A percentile compares a stretch with the other conserved stretches of the same genome.
These are phyloP conservation scores for Sprattus sprattus DNA, from an alignment of 2,113 vertebrate genomes.

Conservation along the genomic window DNA sequence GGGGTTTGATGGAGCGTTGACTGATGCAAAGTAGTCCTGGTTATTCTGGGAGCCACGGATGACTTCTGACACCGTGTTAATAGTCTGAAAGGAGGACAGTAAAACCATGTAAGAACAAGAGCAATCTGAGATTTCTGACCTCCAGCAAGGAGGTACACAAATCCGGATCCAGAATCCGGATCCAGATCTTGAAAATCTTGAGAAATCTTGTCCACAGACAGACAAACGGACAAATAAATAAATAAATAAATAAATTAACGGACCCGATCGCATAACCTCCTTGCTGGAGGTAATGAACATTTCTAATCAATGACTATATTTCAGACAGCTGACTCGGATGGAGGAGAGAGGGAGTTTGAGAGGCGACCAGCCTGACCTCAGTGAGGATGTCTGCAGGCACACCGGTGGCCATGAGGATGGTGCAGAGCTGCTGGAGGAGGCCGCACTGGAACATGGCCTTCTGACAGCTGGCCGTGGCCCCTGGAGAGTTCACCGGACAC, in stretches of 20 bases:
- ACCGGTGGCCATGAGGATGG: slow-evolving; percentile 95
- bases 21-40: slow-evolving; percentile 97
- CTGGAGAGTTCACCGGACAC: slow-evolving; percentile 91
- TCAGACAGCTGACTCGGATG: background rate
- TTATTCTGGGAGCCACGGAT: slow-evolving; percentile 94
- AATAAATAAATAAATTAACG: too few relatives aligned
- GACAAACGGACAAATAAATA: too few relatives aligned
- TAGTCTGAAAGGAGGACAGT: slow-evolving; percentile 75
- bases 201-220: too few relatives aligned
- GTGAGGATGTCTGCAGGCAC: slow-evolving; percentile 96
- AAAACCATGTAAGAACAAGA: slow-evolving; percentile 34
- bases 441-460: slow-evolving; percentile 95
- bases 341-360: background rate
- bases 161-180: too few relatives aligned
- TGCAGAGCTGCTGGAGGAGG: slow-evolving; percentile 91
- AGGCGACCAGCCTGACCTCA: slow-evolving; percentile 71
- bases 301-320: background rate
- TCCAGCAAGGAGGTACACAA: too few relatives aligned
- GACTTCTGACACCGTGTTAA: slow-evolving; percentile 97
- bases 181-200: too few relatives aligned
- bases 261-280: too few relatives aligned
- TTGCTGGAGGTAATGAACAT: too few relatives aligned
- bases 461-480: slow-evolving; percentile 92
- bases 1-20: slow-evolving; percentile 95
- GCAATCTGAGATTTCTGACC: too few relatives aligned